Base-by-base conservation (phyloP, 1,140 invertebrate species). In the Nilaparvata lugens region DNA sequence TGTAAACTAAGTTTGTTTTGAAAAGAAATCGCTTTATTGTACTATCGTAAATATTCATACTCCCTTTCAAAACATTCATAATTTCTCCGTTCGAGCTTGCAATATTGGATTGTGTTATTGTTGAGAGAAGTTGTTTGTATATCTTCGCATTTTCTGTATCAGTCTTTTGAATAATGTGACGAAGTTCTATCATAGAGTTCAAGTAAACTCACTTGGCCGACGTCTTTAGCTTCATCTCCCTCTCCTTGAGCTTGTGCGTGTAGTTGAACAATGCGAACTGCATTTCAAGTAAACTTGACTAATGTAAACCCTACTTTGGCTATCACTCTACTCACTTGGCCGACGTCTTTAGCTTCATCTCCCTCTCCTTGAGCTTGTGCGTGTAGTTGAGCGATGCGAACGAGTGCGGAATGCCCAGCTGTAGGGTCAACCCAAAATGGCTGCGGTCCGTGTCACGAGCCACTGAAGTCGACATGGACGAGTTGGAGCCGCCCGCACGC, bases 241-340 rank as follows among this genome's bases (percentile, higher is more conserved):
- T 82, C 62, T 87, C 82, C 13, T 85, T 74, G 70, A 94, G 79
- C 74, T 91, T 93, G 64, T 83, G 83, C 3, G 83, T 86, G 31
- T 9, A 35, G 31, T 35, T 86, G 18, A 89, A 70, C 4, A 83
- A 85, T 51, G 89, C 73, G 70, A 84, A 93, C 6, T n/a, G n/a
- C n/a, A n/a, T n/a, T n/a, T n/a, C n/a, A n/a, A n/a, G n/a, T n/a
- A n/a, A n/a, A n/a, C n/a, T n/a, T n/a, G n/a, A n/a, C n/a, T n/a
- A n/a, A n/a, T n/a, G n/a, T n/a, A n/a, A n/a, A n/a, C n/a, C n/a
- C n/a, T n/a, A n/a, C n/a, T n/a, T n/a, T n/a, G n/a, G n/a, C n/a
- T n/a, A n/a, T n/a, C n/a, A n/a, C n/a, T n/a, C n/a, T n/a, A n/a
- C 80, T 79, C 79, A 94, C 92, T 92, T 94, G 2, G 91, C 67